phyloP scores from a whole-genome alignment of 2,797 vertebrate genomes.

The Labeo calbasu region DNA sequence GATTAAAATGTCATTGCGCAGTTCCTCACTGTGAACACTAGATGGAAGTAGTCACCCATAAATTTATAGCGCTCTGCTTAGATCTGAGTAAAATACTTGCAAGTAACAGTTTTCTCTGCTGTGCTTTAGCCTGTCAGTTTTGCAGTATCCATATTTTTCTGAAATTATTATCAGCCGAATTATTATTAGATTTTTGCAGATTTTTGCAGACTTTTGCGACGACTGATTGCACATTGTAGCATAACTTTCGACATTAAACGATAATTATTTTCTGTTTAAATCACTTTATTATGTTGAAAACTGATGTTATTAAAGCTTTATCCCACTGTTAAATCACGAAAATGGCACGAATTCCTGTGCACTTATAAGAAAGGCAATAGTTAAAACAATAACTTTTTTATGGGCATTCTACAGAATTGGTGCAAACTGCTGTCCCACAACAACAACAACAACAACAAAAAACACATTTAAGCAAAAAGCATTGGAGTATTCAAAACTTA shows the following conservation, averaged over 20 bases:
- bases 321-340: background rate
- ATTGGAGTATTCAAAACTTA: too few species aligned
- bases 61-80: background rate
- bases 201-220: background rate
- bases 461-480: too few species aligned
- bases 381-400: background rate
- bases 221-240: background rate
- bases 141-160: background rate
- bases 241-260: background rate
- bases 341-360: background rate
- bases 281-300: background rate
- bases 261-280: background rate
- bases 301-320: background rate
- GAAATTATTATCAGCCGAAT: too few species aligned
- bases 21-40: conserved; percentile 26
- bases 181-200: background rate
- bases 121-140: background rate
- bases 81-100: background rate
- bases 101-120: background rate
- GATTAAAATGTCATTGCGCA: background rate
- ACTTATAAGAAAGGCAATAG: background rate
- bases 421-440: too few species aligned
- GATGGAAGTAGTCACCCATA: conserved; percentile 30
- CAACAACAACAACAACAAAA: too few species aligned
- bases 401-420: too few species aligned